Percentiles rank a stretch among this genome's conserved stretches.
These are phyloP conservation scores for Coccyzus lansbergi DNA, from an alignment of 2,797 vertebrate species.

Conservation along the genomic window DNA sequence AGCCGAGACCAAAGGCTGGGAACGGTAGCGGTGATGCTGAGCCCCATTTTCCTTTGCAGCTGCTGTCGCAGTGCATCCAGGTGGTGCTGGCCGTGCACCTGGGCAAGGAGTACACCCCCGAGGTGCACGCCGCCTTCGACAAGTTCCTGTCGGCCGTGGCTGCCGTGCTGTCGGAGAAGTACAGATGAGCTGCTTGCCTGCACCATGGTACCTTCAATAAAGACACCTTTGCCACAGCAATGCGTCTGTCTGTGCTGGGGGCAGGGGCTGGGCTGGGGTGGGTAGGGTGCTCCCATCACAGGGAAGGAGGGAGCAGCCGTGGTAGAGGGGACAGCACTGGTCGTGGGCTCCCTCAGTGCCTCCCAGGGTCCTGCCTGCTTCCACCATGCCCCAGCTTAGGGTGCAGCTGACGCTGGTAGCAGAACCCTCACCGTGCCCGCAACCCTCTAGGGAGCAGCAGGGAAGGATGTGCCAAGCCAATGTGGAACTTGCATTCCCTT, in stretches of 20 bases:
- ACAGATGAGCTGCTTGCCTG: conserved; percentile 75
- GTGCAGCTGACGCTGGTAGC: background rate
- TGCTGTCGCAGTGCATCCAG: conserved; percentile 81
- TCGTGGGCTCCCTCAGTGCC: background rate
- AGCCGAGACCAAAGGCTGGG: accelerated
- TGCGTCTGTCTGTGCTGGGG: background rate
- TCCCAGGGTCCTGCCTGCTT: background rate
- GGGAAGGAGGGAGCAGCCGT: accelerated
- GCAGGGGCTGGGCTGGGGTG: background rate
- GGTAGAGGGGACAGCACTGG: background rate
- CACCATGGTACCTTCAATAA: background rate
- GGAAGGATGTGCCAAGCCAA: accelerated
- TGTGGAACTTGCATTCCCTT: background rate
- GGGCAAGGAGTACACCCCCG: conserved; percentile 68
- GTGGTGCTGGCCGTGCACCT: conserved; percentile 80
- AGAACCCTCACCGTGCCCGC: background rate
- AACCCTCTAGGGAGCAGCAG: background rate
- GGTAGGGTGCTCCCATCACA: background rate
- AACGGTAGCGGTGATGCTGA: background rate
- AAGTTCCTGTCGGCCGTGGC: conserved; percentile 83
- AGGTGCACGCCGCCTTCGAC: conserved; percentile 81
- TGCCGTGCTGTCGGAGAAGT: conserved; percentile 85
- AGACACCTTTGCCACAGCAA: background rate
- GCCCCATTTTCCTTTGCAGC: conserved; percentile 67
- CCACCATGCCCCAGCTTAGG: background rate